Percentiles rank a stretch among this genome's conserved stretches.
phyloP scores from a whole-genome alignment of 2,888 invertebrate species.

The Copidosoma aretas region DNA sequence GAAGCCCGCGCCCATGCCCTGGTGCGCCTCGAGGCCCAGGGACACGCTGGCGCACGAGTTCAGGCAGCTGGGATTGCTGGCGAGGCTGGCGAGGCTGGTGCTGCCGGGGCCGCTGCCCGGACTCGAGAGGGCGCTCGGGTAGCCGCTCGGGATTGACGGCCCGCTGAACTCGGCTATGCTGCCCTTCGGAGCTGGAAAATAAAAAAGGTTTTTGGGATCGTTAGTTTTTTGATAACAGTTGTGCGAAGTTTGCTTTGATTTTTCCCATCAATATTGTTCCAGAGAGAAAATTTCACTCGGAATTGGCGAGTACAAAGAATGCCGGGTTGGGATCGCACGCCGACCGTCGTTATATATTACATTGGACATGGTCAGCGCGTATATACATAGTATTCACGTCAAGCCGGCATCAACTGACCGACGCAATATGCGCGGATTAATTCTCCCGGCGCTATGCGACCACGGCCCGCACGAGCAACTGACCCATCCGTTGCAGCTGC shows the following conservation, averaged over 20 bases:
- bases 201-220: slow-evolving; percentile 13
- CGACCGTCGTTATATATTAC: too few species aligned
- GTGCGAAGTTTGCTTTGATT: too few species aligned
- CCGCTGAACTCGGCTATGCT: slow-evolving; percentile 50
- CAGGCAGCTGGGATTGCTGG: too few species aligned
- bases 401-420: slow-evolving; percentile 25
- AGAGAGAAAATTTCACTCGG: too few species aligned
- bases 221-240: too few species aligned
- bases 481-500: slow-evolving; percentile 38
- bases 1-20: slow-evolving; percentile 53
- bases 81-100: neutral
- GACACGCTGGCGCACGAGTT: slow-evolving; percentile 6
- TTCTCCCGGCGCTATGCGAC: slow-evolving; percentile 10
- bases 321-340: too few species aligned
- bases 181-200: slow-evolving; percentile 56
- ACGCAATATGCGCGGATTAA: slow-evolving; percentile 38
- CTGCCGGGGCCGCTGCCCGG: neutral
- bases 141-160: neutral
- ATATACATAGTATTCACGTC: too few species aligned
- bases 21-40: slow-evolving; percentile 25
- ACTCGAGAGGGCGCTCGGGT: neutral
- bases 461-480: slow-evolving; percentile 9
- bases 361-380: too few species aligned
- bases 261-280: too few species aligned
- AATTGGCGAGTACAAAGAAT: neutral